A percentile compares a stretch with the other conserved stretches of the same genome.
Conservation (phyloP, 1,140 invertebrate genomes). For the Archegozetes longisetosus region DNA sequence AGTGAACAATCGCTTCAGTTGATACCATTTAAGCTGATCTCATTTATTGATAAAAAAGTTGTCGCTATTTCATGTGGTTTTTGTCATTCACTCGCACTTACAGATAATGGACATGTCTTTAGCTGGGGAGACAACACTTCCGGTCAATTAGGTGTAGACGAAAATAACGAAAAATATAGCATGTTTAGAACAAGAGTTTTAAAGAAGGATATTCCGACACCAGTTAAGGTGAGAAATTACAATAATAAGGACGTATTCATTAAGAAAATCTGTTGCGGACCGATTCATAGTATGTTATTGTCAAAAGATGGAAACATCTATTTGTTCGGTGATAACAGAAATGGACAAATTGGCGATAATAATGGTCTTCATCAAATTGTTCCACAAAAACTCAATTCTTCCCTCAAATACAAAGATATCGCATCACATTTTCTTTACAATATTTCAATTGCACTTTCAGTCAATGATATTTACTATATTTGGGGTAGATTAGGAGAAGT, state of each 20-base stretch:
- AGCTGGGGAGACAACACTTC: slow-evolving; percentile 54
- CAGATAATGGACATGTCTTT: slow-evolving; percentile 43
- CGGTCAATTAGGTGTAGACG: slow-evolving; percentile 47
- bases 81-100: slow-evolving; percentile 46
- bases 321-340: slow-evolving; percentile 49
- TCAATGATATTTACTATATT: background rate
- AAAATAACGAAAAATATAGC: slow-evolving; percentile 28
- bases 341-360: slow-evolving; percentile 48
- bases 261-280: slow-evolving; percentile 30
- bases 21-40: slow-evolving; percentile 3
- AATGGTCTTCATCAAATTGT: slow-evolving; percentile 12
- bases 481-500: slow-evolving; percentile 6
- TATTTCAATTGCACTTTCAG: background rate
- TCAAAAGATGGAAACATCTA: slow-evolving; percentile 46
- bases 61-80: slow-evolving; percentile 47
- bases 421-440: slow-evolving; percentile 2
- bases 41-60: slow-evolving; percentile 32
- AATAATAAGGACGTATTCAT: slow-evolving; percentile 35
- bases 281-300: slow-evolving; percentile 45
- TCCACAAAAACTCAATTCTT: background rate
- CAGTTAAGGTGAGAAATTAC: slow-evolving; percentile 13
- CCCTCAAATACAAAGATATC: background rate
- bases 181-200: no score
- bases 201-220: no score
- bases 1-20: slow-evolving; percentile 3